These are phyloP conservation scores for Cantharis flavilabris DNA, from an alignment of 2,888 invertebrate species.

Conservation along the genomic window DNA sequence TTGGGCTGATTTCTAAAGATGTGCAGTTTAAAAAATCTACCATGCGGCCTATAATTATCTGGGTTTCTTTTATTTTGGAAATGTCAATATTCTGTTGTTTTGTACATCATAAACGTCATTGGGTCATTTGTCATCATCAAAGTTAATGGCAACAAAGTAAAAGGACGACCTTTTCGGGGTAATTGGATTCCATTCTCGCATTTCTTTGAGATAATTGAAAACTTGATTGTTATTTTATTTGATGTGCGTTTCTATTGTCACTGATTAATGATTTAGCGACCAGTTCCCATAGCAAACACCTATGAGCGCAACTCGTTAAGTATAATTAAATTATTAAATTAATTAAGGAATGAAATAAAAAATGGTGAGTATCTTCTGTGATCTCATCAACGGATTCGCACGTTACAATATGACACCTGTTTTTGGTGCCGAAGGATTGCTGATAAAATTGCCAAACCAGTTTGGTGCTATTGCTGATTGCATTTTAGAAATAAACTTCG, in stretches of 20 bases:
- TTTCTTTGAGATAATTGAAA: not conserved
- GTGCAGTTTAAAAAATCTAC: too few relatives aligned
- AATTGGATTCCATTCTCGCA: not conserved
- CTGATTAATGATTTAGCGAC: not conserved
- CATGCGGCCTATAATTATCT: not conserved
- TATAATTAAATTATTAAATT: not conserved
- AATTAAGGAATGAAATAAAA: not conserved
- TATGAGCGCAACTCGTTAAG: not conserved
- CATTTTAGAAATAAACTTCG: constrained; percentile 19
- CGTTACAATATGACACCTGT: constrained; percentile 32
- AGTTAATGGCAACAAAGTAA: not conserved
- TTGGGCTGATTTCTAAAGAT: not conserved
- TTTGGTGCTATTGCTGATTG: constrained; percentile 23
- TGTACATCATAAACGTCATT: not conserved
- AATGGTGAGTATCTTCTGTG: constrained; percentile 5
- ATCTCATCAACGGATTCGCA: constrained; percentile 18
- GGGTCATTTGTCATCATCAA: not conserved
- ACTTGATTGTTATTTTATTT: not conserved
- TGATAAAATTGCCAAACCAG: constrained; percentile 31
- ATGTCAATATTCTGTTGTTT: not conserved
- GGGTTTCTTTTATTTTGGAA: not conserved
- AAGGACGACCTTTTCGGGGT: not conserved
- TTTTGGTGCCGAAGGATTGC: constrained; percentile 23
- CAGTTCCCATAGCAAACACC: not conserved
- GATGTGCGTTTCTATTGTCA: not conserved